Conservation (phyloP, 2,113 vertebrate species). For the Ciconia boyciana region DNA sequence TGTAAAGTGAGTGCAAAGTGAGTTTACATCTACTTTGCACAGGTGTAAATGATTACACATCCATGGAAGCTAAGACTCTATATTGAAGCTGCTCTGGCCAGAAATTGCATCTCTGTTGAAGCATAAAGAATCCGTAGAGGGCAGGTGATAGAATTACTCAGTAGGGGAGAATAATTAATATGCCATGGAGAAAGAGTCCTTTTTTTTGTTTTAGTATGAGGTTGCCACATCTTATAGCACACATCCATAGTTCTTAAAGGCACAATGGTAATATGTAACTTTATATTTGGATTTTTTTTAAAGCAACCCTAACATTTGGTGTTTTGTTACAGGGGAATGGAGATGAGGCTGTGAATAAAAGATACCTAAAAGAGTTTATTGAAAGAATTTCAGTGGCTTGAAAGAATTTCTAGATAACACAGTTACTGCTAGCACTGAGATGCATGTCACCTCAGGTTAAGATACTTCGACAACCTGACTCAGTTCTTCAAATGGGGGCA, state of each 20-base stretch:
- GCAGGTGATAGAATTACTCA: neutral
- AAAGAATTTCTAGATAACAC: neutral
- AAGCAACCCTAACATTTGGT: neutral
- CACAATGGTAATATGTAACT: neutral
- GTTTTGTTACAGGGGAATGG: neutral
- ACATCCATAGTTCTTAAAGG: neutral
- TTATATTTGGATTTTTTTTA: neutral
- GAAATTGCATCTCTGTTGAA: neutral
- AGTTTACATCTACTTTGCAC: constrained; percentile 21
- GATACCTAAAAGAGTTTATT: neutral
- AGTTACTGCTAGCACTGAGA: neutral
- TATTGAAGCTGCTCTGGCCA: neutral
- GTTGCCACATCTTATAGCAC: neutral
- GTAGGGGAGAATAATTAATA: neutral
- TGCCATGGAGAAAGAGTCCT: neutral
- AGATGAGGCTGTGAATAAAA: neutral
- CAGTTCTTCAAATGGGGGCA: no score
- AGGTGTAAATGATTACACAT: neutral
- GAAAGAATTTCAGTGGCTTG: neutral
- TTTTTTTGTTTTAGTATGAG: neutral
- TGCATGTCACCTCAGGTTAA: neutral
- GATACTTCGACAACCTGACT: no score
- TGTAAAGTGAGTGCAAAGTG: constrained; percentile 34
- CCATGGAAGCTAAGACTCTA: neutral
- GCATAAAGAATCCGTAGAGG: neutral